Evolutionary conservation across 2,113 vertebrate species (phyloP).

Genomic region (Pavo muticus): DNA sequence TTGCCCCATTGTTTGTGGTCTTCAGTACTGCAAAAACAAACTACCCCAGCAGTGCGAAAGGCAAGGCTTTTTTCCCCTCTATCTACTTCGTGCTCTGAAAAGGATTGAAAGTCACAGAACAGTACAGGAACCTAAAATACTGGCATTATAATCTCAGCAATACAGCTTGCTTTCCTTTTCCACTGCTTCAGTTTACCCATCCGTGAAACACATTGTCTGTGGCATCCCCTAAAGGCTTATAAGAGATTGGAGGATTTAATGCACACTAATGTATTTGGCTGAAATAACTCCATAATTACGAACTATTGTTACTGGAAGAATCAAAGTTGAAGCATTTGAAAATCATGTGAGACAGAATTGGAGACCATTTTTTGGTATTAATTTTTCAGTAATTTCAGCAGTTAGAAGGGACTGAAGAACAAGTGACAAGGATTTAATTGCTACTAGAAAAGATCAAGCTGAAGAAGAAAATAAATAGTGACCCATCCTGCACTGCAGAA

Average conservation of each 20-base stretch:
- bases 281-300: not conserved
- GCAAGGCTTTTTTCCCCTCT: not conserved
- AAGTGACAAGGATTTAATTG: not conserved
- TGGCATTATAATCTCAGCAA: not conserved
- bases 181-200: not conserved
- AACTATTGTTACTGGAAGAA: not conserved
- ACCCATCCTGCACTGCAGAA: not conserved
- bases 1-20: not conserved
- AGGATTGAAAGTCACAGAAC: not conserved
- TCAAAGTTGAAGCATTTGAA: not conserved
- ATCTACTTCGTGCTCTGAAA: not conserved
- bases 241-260: not conserved
- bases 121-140: not conserved
- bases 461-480: not conserved
- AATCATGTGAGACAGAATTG: not conserved
- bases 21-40: not conserved
- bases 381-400: not conserved
- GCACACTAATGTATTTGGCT: not conserved
- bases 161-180: not conserved
- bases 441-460: not conserved
- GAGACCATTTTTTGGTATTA: not conserved
- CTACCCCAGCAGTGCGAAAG: not conserved
- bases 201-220: not conserved
- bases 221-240: not conserved
- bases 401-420: not conserved